Evolutionary conservation across 2,113 vertebrate genomes (phyloP).

Genomic region (Eolophus roseicapilla): DNA sequence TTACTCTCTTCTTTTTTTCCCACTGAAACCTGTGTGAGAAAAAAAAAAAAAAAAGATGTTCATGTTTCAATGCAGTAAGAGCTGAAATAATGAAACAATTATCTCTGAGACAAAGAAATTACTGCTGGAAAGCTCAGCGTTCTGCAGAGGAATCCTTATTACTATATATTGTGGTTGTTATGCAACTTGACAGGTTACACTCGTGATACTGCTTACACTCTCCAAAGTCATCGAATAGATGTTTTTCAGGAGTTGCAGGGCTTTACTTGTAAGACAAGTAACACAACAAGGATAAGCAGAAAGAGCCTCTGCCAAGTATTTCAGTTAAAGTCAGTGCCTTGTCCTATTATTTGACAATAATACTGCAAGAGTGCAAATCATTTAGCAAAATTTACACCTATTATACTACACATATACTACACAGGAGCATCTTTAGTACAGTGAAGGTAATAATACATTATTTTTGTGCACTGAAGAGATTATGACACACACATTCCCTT

Average conservation of each 20-base stretch:
- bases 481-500: too few species aligned
- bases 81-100: not conserved
- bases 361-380: not conserved
- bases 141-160: not conserved
- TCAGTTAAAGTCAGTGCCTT: not conserved
- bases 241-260: not conserved
- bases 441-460: not conserved
- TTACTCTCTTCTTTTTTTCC: conserved; percentile 85
- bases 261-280: not conserved
- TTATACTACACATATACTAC: not conserved
- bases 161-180: not conserved
- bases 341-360: not conserved
- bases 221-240: not conserved
- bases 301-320: not conserved
- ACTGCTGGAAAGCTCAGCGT: not conserved
- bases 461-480: not conserved
- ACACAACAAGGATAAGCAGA: not conserved
- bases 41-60: not conserved
- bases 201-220: not conserved
- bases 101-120: not conserved
- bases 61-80: not conserved
- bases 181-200: not conserved
- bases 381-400: not conserved
- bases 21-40: conserved; percentile 78
- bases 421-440: not conserved